Percentiles rank a stretch among this genome's conserved stretches.
phyloP scores from a whole-genome alignment of 2,797 vertebrate genomes.

The Xyrichtys novacula region DNA sequence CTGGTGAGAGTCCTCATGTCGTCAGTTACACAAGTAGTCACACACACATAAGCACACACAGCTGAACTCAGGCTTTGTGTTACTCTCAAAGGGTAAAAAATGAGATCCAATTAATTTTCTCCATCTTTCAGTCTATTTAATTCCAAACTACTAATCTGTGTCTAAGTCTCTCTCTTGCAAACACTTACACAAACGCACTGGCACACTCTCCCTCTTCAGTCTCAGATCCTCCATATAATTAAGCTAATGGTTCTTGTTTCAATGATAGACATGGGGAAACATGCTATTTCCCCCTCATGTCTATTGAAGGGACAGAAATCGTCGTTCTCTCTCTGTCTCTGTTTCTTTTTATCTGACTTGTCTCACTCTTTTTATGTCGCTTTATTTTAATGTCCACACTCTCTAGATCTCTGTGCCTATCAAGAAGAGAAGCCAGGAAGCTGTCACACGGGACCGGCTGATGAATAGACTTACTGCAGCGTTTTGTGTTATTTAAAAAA shows the following conservation, averaged over 20 bases:
- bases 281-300: constrained; percentile 73
- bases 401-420: constrained; percentile 20
- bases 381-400: constrained; percentile 20
- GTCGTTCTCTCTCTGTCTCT: constrained; percentile 47
- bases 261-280: constrained; percentile 74
- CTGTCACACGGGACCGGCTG: constrained; percentile 22
- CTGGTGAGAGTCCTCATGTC: neutral
- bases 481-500: constrained; percentile 44
- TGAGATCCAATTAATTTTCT: constrained; percentile 44
- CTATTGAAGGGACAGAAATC: constrained; percentile 67
- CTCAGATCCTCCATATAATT: constrained; percentile 76
- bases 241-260: constrained; percentile 79
- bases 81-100: neutral
- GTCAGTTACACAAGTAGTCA: neutral
- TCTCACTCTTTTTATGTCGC: neutral
- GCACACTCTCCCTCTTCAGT: constrained; percentile 30
- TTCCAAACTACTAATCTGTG: constrained; percentile 39
- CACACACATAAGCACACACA: neutral
- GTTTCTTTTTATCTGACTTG: constrained; percentile 47
- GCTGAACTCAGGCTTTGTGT: constrained; percentile 13
- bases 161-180: neutral
- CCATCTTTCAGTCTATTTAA: constrained; percentile 36
- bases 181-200: constrained; percentile 17
- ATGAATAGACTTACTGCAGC: constrained; percentile 25
- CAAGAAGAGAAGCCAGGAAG: constrained; percentile 27